These are phyloP conservation scores for Akabosia matsudoensis DNA, from an alignment of 1,140 invertebrate species.

Conservation along the genomic window DNA sequence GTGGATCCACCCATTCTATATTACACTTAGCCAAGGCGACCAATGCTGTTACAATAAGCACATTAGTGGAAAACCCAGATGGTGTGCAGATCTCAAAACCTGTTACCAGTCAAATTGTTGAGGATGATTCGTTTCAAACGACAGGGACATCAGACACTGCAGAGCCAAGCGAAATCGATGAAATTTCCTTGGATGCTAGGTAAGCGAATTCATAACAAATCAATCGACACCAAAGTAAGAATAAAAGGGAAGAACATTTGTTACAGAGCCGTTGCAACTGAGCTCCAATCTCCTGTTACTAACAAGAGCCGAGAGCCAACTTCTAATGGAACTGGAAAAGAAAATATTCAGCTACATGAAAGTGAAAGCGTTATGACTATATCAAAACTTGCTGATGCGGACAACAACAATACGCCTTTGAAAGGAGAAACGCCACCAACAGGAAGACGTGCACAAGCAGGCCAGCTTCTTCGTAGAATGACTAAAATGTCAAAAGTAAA, in stretches of 20 bases:
- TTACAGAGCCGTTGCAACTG: background rate
- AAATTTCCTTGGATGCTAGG: background rate
- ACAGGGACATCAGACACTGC: background rate
- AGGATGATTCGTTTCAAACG: background rate
- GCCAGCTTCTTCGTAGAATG: conserved; percentile 38
- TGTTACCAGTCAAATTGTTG: background rate
- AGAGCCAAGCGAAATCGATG: background rate
- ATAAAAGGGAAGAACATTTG: too few relatives aligned
- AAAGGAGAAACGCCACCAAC: conserved; percentile 46
- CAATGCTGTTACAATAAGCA: conserved; percentile 44
- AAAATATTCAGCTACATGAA: conserved; percentile 42
- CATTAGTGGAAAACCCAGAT: conserved; percentile 17
- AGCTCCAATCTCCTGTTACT: background rate
- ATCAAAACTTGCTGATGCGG: background rate
- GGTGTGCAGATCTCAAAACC: background rate
- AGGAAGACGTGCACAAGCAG: conserved; percentile 24
- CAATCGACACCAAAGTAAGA: too few relatives aligned
- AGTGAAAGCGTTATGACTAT: conserved; percentile 53
- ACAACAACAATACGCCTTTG: conserved; percentile 28
- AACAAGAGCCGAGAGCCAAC: background rate
- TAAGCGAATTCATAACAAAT: background rate
- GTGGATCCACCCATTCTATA: conserved; percentile 53
- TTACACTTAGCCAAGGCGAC: conserved; percentile 45
- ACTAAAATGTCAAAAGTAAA: conserved; percentile 38
- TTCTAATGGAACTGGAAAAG: background rate